phyloP scores from a whole-genome alignment of 1,140 invertebrate genomes.

The Drosophila subpulchrella region DNA sequence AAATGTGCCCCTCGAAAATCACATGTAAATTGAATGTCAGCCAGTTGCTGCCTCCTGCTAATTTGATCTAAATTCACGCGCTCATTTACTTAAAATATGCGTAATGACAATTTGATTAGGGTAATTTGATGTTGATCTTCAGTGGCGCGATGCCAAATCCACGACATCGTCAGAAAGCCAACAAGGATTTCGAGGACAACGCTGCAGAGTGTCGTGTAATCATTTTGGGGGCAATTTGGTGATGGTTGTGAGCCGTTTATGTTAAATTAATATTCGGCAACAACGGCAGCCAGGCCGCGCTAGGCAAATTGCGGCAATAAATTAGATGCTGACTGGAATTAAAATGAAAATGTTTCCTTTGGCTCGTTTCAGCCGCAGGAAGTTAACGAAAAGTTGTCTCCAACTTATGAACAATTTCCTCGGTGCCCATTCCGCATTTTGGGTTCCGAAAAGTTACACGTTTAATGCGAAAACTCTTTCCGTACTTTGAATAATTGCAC shows the following conservation, averaged over 20 bases:
- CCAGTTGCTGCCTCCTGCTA: slow-evolving; percentile 34
- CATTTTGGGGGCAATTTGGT: slow-evolving; percentile 67
- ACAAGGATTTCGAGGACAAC: slow-evolving; percentile 14
- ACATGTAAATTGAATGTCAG: slow-evolving; percentile 56
- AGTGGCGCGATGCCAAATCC: slow-evolving; percentile 48
- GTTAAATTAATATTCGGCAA: slow-evolving; percentile 72
- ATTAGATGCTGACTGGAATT: slow-evolving; percentile 63
- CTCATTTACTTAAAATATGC: slow-evolving; percentile 80
- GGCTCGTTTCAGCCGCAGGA: slow-evolving; percentile 26
- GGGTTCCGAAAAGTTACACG: slow-evolving; percentile 48
- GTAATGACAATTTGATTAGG: slow-evolving; percentile 78
- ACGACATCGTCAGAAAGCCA: slow-evolving; percentile 36
- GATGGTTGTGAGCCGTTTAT: slow-evolving; percentile 70
- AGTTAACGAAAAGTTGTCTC: slow-evolving; percentile 68
- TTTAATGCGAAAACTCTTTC: slow-evolving; percentile 56
- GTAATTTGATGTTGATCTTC: slow-evolving; percentile 79
- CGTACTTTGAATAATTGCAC: slow-evolving; percentile 79
- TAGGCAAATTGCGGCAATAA: slow-evolving; percentile 70
- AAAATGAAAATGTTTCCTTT: slow-evolving; percentile 52
- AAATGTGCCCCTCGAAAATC: slow-evolving; percentile 25
- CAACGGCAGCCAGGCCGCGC: slow-evolving; percentile 39
- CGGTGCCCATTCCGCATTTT: not conserved
- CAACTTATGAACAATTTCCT: slow-evolving; percentile 62
- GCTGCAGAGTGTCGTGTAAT: slow-evolving; percentile 55
- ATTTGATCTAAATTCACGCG: slow-evolving; percentile 75